Evolutionary conservation across 2,797 vertebrate species (phyloP).

Genomic region (Sebastes alutus): DNA sequence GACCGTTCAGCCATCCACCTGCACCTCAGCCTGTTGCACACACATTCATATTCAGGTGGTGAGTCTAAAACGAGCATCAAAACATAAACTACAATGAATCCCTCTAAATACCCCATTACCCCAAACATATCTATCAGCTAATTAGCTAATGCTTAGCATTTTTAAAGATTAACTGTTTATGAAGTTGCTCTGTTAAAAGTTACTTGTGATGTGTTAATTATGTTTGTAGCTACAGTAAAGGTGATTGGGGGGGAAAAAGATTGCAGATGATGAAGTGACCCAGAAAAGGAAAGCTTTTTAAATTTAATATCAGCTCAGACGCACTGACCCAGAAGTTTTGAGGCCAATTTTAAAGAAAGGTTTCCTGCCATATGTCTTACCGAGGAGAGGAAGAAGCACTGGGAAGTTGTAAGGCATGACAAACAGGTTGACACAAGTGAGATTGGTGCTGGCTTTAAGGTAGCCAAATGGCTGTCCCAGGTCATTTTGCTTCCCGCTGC

Average conservation of each 20-base stretch:
- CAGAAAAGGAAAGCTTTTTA: conserved; percentile 20
- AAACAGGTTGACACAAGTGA: conserved; percentile 98
- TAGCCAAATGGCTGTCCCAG: conserved; percentile 95
- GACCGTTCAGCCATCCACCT: background rate
- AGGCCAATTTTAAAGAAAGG: background rate
- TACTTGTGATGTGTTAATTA: background rate
- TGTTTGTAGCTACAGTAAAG: background rate
- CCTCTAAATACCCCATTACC: background rate
- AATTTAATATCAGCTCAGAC: conserved; percentile 17
- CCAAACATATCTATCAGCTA: background rate
- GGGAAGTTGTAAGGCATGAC: conserved; percentile 99
- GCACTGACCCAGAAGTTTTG: conserved; percentile 27
- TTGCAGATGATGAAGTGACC: conserved; percentile 1
- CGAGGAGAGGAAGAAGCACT: conserved; percentile 93
- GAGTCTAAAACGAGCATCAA: background rate
- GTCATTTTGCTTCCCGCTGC: conserved; percentile 94
- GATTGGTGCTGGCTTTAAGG: conserved; percentile 97
- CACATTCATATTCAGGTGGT: background rate
- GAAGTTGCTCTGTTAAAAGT: background rate
- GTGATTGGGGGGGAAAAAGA: background rate
- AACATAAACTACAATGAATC: background rate
- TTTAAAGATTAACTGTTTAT: background rate
- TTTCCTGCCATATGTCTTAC: conserved; percentile 72
- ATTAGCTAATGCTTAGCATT: background rate
- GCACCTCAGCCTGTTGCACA: background rate